These are phyloP conservation scores for Leucosticte australis DNA, from an alignment of 2,113 vertebrate species.

Conservation along the genomic window DNA sequence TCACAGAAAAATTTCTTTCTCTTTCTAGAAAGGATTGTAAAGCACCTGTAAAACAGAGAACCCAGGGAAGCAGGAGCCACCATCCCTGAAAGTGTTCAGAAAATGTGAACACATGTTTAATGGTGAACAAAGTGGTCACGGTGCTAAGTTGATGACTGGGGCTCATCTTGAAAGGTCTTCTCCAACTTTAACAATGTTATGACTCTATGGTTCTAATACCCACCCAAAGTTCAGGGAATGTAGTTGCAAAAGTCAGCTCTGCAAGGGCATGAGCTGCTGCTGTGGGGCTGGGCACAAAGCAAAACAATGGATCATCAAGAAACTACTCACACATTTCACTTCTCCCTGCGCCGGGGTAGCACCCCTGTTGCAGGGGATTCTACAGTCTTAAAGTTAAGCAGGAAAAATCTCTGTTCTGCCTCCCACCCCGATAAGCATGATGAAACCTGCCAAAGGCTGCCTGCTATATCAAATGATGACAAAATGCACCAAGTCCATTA, in stretches of 20 bases:
- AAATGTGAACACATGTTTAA: background rate
- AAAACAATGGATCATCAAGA: background rate
- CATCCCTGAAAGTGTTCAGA: background rate
- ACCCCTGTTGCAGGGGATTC: background rate
- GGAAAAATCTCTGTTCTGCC: background rate
- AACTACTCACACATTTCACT: background rate
- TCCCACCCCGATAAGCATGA: background rate
- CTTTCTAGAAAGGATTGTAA: background rate
- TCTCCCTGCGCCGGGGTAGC: background rate
- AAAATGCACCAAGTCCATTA: background rate
- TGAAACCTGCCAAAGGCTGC: background rate
- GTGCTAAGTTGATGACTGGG: background rate
- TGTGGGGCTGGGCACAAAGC: background rate
- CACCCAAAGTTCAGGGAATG: background rate
- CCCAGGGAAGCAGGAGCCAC: background rate
- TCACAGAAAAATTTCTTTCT: background rate
- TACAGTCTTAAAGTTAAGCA: background rate
- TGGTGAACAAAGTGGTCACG: accelerated
- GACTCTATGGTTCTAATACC: background rate
- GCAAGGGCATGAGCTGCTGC: background rate
- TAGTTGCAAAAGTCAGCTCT: background rate
- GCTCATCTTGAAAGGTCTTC: background rate
- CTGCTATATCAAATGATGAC: accelerated
- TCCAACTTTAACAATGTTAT: background rate
- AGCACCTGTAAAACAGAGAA: background rate